These are phyloP conservation scores for Rhegmatorhina hoffmannsi DNA, from an alignment of 2,113 vertebrate genomes.

Conservation along the genomic window DNA sequence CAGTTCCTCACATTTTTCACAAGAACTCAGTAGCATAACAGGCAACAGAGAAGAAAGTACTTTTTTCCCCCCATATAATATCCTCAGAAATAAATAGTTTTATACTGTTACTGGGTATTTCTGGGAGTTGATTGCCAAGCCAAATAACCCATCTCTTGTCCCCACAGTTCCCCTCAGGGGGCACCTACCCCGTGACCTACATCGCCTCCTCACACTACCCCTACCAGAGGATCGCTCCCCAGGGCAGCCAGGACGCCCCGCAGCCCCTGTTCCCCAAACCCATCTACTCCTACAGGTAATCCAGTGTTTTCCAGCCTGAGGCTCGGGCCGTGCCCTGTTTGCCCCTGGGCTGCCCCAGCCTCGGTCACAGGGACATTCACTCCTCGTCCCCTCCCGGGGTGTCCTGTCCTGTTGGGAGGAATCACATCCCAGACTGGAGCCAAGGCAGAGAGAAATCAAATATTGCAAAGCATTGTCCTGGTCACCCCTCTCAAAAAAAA, in stretches of 20 bases:
- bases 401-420: neutral
- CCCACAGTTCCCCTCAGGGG: conserved; percentile 79
- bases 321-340: neutral
- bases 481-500: neutral
- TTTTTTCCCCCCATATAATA: neutral
- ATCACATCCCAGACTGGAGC: conserved; percentile 12
- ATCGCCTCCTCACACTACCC: conserved; percentile 80
- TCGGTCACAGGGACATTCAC: too few relatives aligned
- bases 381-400: neutral
- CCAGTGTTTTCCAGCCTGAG: neutral
- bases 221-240: conserved; percentile 81
- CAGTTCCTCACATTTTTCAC: neutral
- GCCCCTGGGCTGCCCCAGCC: neutral
- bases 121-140: neutral
- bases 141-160: neutral
- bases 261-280: conserved; percentile 91
- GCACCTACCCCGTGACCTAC: conserved; percentile 77
- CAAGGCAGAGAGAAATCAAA: neutral
- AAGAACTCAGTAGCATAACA: neutral
- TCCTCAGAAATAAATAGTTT: neutral
- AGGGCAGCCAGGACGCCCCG: conserved; percentile 75
- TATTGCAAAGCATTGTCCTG: neutral
- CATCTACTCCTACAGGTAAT: conserved; percentile 97
- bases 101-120: neutral
- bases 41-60: neutral